Base-by-base conservation (phyloP, 2,113 vertebrate genomes). In the Actenoides hombroni region DNA sequence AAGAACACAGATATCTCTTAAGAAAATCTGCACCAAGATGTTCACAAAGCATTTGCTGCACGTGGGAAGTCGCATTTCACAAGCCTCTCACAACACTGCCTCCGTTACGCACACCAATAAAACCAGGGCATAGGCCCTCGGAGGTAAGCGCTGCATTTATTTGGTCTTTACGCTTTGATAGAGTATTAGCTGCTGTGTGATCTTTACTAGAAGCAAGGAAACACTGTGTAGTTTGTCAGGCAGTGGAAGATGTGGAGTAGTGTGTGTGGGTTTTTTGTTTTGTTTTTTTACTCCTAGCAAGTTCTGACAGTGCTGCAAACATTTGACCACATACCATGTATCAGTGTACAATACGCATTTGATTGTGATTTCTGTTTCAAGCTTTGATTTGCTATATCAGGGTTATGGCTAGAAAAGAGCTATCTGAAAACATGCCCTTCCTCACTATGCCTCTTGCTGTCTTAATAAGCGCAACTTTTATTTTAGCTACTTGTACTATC, bases 1-100 rank as follows among this genome's bases (percentile, higher is more conserved):
- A 94, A 94, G 93, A 94, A 86, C 75, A 35, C 46, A 31, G 60
- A 15, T 82, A 95, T 93, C 88, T 81, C 65, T 75, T 13, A 49
- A 84, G 69, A 78, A 86, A 92, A 90, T 90, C 91, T 83, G 51
- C 46, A 82, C 37, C 31, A 29, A 68, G 75, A 56, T 18, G 19
- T 40, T 88, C 60, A 75, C n/a, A 51, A 86, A 92, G 89, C 80
- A 70, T 59, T 57, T 56, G 71, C 67, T 88, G 76, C 91, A 78
- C 1, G 33, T 86, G 86, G 67, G 76, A 90, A 93, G 71, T 29
- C 64, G 89, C 71, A 57, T 90, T 86, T 53, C 93, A 88, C 48
- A 71, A 93, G 59, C 94, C 70, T 90, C 93, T 95, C 88, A 88
- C 1, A 19, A 57, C 69, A 68, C 61, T 85, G 69, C 65, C 79